Evolutionary conservation across 37 sponge, comb jelly and placozoan species (phyloP).

Genomic region (Tethya wilhelma): DNA sequence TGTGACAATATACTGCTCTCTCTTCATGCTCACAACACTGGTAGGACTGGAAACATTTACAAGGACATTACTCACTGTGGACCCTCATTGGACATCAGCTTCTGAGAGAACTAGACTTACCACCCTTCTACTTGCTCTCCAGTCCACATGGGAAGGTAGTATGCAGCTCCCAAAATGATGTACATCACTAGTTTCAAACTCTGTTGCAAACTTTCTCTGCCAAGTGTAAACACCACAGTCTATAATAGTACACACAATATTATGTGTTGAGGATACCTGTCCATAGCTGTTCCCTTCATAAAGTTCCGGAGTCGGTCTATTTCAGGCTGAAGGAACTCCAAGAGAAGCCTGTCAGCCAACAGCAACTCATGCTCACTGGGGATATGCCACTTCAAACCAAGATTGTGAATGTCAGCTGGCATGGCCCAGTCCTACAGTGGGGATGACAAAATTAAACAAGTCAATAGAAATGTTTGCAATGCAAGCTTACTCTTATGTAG

Average conservation of each 20-base stretch:
- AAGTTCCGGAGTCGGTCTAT: slow-evolving; percentile 57
- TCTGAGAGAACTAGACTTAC: slow-evolving; percentile 29
- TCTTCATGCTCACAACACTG: slow-evolving; percentile 32
- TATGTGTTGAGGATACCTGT: slow-evolving; percentile 11
- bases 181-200: slow-evolving; percentile 26
- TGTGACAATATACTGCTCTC: slow-evolving; percentile 3
- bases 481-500: slow-evolving; percentile 62
- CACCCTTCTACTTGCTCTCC: slow-evolving; percentile 62
- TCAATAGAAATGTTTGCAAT: background rate
- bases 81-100: no score
- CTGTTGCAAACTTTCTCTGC: slow-evolving; percentile 58
- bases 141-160: slow-evolving; percentile 53
- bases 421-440: slow-evolving; percentile 71
- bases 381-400: slow-evolving; percentile 72
- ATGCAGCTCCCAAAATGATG: slow-evolving; percentile 46
- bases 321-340: slow-evolving; percentile 71
- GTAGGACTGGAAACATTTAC: slow-evolving; percentile 10
- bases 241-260: background rate
- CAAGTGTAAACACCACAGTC: background rate
- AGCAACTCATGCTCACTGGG: slow-evolving; percentile 63
- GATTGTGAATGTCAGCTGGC: slow-evolving; percentile 34
- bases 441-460: background rate
- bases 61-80: background rate
- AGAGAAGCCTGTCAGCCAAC: slow-evolving; percentile 57
- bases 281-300: slow-evolving; percentile 33